Conservation (phyloP, 2,888 invertebrate genomes). For the Boloria selene region DNA sequence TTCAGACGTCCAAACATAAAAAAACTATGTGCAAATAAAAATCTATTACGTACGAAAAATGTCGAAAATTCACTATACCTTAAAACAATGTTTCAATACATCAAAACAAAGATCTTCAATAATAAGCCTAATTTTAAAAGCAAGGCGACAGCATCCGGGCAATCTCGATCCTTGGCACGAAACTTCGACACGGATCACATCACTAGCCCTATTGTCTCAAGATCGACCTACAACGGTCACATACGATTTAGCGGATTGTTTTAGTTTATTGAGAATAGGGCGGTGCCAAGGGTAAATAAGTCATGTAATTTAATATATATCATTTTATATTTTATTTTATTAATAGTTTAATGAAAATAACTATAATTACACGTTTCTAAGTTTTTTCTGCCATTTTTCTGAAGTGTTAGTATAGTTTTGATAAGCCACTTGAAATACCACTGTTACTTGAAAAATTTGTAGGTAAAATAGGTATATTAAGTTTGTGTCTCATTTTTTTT, state of each 20-base stretch:
- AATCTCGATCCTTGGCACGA: slow-evolving; percentile 74
- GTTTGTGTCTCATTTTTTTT: too few species aligned
- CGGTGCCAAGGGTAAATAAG: slow-evolving; percentile 17
- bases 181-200: slow-evolving; percentile 51
- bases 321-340: too few species aligned
- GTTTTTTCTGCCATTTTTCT: too few species aligned
- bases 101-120: slow-evolving; percentile 44
- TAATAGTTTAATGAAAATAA: too few species aligned
- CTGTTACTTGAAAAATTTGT: too few species aligned
- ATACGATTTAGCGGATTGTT: slow-evolving; percentile 28
- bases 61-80: background rate
- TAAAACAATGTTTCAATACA: slow-evolving; percentile 10
- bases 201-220: slow-evolving; percentile 65
- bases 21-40: too few species aligned
- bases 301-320: slow-evolving; percentile 6
- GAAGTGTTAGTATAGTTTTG: too few species aligned
- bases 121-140: slow-evolving; percentile 60
- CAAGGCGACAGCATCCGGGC: slow-evolving; percentile 72
- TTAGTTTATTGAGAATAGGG: slow-evolving; percentile 22
- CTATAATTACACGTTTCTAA: too few species aligned
- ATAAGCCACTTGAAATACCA: too few species aligned
- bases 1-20: too few species aligned
- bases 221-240: slow-evolving; percentile 44
- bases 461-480: too few species aligned
- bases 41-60: too few species aligned